A percentile compares a stretch with the other conserved stretches of the same genome.
Evolutionary conservation across 2,113 vertebrate species (phyloP).

Genomic region (Antigone vipio): DNA sequence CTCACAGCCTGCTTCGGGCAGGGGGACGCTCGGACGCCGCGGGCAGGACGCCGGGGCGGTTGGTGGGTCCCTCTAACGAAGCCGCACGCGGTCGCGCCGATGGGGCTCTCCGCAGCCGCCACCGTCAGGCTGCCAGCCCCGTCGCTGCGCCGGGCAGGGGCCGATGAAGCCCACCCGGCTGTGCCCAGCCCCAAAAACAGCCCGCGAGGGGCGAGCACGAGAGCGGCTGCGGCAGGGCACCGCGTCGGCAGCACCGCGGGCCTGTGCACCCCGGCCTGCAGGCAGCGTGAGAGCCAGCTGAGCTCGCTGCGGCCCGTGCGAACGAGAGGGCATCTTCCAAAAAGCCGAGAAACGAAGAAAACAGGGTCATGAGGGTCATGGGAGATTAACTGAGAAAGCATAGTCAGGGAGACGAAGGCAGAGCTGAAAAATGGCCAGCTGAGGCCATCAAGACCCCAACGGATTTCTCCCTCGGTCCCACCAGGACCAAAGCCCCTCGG

Average conservation of each 20-base stretch:
- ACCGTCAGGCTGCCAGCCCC: neutral
- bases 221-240: neutral
- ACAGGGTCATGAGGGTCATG: fast-evolving
- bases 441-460: neutral
- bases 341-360: neutral
- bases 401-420: neutral
- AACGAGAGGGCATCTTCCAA: neutral
- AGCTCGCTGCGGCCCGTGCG: no score
- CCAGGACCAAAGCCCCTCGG: neutral
- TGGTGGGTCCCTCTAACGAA: no score
- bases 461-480: neutral
- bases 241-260: fast-evolving
- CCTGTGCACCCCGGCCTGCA: fast-evolving
- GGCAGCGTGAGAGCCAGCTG: neutral
- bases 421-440: neutral
- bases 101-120: fast-evolving
- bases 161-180: fast-evolving
- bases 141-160: neutral
- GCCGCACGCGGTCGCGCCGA: fast-evolving
- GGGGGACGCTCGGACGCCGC: neutral
- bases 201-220: neutral
- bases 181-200: neutral
- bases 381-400: no score
- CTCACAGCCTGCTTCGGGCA: neutral
- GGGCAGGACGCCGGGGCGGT: fast-evolving